These are phyloP conservation scores for Pelodiscus sinensis DNA, from an alignment of 2,113 vertebrate genomes.

Conservation along the genomic window DNA sequence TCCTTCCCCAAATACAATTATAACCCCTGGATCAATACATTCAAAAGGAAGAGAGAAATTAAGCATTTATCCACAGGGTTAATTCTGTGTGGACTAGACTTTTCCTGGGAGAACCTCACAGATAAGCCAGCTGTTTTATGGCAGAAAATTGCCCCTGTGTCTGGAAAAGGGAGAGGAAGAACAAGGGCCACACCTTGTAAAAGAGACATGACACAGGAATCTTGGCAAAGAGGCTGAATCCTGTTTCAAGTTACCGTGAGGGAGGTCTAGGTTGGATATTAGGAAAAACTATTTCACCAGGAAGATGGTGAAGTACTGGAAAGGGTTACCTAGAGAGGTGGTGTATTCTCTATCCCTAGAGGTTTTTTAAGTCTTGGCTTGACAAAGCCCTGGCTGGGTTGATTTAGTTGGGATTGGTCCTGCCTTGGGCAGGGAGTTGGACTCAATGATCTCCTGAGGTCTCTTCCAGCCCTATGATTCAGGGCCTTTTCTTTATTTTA, in stretches of 20 bases:
- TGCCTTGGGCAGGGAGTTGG: no score
- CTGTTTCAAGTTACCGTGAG: neutral
- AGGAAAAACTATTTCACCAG: no score
- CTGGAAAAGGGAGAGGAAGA: neutral
- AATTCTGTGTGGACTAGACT: neutral
- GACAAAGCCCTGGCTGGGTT: no score
- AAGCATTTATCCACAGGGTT: neutral
- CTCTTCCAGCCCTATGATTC: no score
- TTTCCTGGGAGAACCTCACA: neutral
- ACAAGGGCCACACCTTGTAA: neutral
- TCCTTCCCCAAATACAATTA: neutral
- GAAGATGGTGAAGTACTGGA: no score
- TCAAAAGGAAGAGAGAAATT: neutral
- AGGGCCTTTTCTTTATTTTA: neutral
- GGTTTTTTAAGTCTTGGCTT: no score
- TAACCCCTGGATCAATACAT: neutral
- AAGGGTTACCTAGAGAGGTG: no score
- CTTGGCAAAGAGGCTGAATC: neutral
- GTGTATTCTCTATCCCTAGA: no score
- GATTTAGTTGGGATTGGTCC: no score
- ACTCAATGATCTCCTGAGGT: no score
- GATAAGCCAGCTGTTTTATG: neutral
- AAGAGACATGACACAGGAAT: neutral
- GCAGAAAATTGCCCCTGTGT: neutral
- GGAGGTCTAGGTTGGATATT: no score